Conservation (phyloP, 2,113 vertebrate species). For the Irena cyanogastra region DNA sequence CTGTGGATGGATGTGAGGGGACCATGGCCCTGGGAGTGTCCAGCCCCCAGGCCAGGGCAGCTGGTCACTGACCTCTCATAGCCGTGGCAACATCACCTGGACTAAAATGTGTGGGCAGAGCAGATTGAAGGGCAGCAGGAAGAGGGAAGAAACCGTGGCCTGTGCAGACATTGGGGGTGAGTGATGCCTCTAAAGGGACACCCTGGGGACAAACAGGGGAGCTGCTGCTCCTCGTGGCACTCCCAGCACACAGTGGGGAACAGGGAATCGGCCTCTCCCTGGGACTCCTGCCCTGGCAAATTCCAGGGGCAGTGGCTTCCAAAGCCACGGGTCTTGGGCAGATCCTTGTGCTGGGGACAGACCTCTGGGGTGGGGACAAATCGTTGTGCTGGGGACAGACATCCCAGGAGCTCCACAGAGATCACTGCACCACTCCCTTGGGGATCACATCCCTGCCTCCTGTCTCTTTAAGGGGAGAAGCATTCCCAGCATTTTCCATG, state of each 20-base stretch:
- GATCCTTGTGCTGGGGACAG: not conserved
- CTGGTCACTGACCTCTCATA: not conserved
- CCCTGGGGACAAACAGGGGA: fast-evolving
- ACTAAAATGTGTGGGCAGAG: not conserved
- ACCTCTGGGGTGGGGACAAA: too few relatives aligned
- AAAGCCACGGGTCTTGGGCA: not conserved
- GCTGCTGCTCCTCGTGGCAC: not conserved
- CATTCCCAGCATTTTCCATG: not conserved
- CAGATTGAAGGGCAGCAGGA: not conserved
- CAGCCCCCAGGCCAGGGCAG: not conserved
- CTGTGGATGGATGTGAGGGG: not conserved
- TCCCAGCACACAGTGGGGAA: not conserved
- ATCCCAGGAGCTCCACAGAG: not conserved
- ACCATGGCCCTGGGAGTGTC: not conserved
- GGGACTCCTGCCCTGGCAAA: not conserved
- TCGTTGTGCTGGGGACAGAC: not conserved
- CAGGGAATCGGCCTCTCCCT: not conserved
- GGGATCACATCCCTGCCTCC: not conserved
- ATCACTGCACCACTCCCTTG: fast-evolving
- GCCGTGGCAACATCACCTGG: fast-evolving
- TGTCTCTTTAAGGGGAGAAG: not conserved
- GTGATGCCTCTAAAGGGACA: not conserved
- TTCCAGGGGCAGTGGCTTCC: not conserved
- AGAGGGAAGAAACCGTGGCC: fast-evolving
- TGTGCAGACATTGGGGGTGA: fast-evolving